Evolutionary conservation across 2,888 invertebrate species (phyloP).

Genomic region (Tenthredo amoena): DNA sequence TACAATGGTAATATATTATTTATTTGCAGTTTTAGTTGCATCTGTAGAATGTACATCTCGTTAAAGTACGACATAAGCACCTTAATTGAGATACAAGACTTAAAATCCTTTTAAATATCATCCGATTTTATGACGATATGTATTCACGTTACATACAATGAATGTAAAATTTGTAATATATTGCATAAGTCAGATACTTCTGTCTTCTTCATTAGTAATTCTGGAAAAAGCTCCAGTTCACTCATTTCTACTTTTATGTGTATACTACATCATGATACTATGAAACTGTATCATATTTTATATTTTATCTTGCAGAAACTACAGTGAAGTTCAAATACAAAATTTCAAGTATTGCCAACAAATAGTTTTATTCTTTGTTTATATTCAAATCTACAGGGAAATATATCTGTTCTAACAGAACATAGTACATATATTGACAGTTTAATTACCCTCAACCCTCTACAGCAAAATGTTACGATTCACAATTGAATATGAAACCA

Average conservation of each 20-base stretch:
- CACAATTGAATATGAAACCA: background rate
- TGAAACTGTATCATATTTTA: conserved; percentile 9
- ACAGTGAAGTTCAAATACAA: conserved; percentile 13
- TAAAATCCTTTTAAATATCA: conserved; percentile 25
- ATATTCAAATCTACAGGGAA: conserved; percentile 26
- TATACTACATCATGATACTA: conserved; percentile 6
- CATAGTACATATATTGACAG: conserved; percentile 25
- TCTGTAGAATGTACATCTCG: conserved; percentile 35
- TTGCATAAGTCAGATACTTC: conserved; percentile 35
- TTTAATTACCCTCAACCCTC: conserved; percentile 44
- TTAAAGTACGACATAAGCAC: conserved; percentile 34
- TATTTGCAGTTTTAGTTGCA: conserved; percentile 23
- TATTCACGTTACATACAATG: conserved; percentile 1
- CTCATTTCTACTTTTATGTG: background rate
- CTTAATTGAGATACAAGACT: conserved; percentile 28
- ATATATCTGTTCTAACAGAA: conserved; percentile 13
- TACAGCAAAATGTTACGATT: background rate
- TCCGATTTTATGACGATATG: conserved; percentile 41
- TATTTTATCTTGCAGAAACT: background rate
- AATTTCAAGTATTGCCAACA: conserved; percentile 36
- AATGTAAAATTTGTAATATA: conserved; percentile 29
- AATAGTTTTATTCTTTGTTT: conserved; percentile 4
- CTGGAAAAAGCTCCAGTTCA: background rate
- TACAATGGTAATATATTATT: conserved; percentile 49
- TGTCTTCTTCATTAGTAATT: background rate